A percentile compares a stretch with the other conserved stretches of the same genome.
These are phyloP conservation scores for Minunthozetes semirufus DNA, from an alignment of 2,888 invertebrate species.

Conservation along the genomic window DNA sequence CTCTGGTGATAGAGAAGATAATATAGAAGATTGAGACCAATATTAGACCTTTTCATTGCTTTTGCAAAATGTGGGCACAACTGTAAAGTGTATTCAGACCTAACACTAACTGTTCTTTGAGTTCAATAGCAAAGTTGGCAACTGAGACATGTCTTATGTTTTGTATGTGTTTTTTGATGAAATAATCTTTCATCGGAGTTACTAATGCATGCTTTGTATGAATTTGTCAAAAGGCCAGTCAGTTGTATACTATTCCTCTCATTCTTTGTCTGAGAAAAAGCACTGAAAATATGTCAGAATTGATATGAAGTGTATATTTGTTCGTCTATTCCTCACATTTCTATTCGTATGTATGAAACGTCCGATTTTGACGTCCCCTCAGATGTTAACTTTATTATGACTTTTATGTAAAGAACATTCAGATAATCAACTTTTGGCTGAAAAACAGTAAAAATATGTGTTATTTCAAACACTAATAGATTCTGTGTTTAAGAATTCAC, in stretches of 20 bases:
- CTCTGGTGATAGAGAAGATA: background rate
- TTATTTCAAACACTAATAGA: background rate
- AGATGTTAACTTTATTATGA: background rate
- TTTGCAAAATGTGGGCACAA: no score
- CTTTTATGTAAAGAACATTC: background rate
- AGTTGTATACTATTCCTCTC: background rate
- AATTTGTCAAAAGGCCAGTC: slow-evolving; percentile 24
- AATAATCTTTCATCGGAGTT: slow-evolving; percentile 9
- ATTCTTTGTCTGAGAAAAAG: background rate
- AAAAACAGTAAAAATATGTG: background rate
- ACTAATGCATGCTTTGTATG: slow-evolving; percentile 23
- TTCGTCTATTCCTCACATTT: background rate
- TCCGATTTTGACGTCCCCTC: background rate
- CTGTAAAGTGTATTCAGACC: no score
- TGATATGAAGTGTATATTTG: slow-evolving; percentile 21
- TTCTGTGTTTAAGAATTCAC: background rate
- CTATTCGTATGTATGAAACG: background rate
- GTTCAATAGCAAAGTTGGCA: background rate
- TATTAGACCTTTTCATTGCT: no score
- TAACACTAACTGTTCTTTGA: background rate
- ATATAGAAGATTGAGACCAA: no score
- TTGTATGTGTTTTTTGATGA: background rate
- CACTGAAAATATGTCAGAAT: background rate
- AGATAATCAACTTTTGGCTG: background rate
- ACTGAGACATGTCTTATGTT: background rate